phyloP scores from a whole-genome alignment of 2,797 vertebrate genomes.

The Hafferia zeledoni region DNA sequence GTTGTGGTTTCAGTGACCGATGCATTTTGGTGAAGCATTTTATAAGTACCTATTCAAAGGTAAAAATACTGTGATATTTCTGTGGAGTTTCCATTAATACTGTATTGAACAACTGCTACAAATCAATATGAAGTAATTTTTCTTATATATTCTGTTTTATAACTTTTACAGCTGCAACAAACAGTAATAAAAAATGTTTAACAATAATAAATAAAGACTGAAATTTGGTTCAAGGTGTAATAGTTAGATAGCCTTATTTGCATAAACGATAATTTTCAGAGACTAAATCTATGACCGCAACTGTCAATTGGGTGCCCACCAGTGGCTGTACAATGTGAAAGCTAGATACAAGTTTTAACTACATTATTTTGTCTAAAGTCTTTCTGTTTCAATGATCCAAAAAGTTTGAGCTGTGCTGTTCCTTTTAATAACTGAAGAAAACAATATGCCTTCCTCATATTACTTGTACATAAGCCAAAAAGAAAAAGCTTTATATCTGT shows the following conservation, averaged over 20 bases:
- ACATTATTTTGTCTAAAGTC: neutral
- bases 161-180: neutral
- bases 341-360: neutral
- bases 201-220: neutral
- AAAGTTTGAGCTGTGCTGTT: neutral
- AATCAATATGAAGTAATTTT: neutral
- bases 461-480: neutral
- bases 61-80: neutral
- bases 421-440: neutral
- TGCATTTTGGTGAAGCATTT: neutral
- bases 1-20: neutral
- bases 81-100: neutral
- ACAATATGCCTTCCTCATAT: accelerated
- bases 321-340: neutral
- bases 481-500: neutral
- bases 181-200: neutral
- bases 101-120: neutral
- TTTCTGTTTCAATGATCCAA: neutral
- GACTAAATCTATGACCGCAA: neutral
- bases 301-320: neutral
- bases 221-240: neutral
- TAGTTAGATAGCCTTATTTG: neutral
- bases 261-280: neutral
- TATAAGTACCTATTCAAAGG: neutral
- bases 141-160: neutral